These are phyloP conservation scores for Marasmarcha lunaedactyla DNA, from an alignment of 2,888 invertebrate genomes.

Conservation along the genomic window DNA sequence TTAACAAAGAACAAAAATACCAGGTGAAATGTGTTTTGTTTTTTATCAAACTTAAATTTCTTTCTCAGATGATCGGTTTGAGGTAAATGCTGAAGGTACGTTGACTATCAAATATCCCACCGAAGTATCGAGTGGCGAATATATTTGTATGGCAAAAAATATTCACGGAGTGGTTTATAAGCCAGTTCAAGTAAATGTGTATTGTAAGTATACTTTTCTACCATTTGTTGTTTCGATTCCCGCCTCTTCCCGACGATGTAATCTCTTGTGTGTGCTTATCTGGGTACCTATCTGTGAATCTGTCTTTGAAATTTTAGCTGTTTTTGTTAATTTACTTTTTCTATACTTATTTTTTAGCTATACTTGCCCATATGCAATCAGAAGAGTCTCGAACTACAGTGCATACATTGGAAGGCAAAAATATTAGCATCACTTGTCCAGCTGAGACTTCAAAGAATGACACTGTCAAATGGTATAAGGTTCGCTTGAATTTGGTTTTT, in stretches of 20 bases:
- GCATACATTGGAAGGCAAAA: conserved; percentile 31
- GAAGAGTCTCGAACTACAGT: conserved; percentile 27
- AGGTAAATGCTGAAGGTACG: conserved; percentile 28
- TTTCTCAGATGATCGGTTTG: no score
- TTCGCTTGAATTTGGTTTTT: conserved; percentile 25
- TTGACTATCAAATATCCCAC: conserved; percentile 44
- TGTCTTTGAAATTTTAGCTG: no score
- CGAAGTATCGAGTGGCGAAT: conserved; percentile 60
- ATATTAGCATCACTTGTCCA: conserved; percentile 36
- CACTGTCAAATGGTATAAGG: conserved; percentile 62
- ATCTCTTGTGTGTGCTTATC: no score
- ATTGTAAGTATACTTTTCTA: conserved; percentile 32
- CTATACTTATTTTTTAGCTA: conserved; percentile 20
- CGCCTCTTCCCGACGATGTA: no score
- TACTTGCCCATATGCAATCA: conserved; percentile 29
- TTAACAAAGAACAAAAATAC: no score
- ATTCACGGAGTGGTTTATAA: conserved; percentile 47
- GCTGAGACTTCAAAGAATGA: conserved; percentile 23
- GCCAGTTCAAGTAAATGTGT: conserved; percentile 38
- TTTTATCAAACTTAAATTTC: no score
- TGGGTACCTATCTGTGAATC: no score
- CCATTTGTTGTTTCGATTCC: no score
- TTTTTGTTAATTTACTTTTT: no score
- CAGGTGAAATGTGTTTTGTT: no score
- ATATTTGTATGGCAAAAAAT: conserved; percentile 70